Evolutionary conservation across 2,888 invertebrate species (phyloP).

Genomic region (Gonocerus acuteangulatus): DNA sequence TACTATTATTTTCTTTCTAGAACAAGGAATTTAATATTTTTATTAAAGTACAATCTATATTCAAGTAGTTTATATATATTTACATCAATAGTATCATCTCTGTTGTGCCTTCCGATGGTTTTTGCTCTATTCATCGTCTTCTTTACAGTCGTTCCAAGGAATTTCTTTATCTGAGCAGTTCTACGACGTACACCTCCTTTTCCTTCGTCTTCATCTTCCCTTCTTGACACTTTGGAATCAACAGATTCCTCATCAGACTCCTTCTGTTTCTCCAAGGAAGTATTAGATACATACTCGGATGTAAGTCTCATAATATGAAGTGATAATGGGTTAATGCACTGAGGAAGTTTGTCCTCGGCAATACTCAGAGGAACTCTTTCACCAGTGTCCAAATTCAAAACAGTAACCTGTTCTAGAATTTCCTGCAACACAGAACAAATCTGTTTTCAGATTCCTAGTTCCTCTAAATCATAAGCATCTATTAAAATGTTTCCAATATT

Average conservation of each 20-base stretch:
- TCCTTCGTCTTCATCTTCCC: conserved; percentile 45
- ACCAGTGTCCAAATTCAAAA: conserved; percentile 57
- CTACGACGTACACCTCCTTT: conserved; percentile 45
- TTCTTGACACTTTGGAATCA: conserved; percentile 48
- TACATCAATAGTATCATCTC: conserved; percentile 74
- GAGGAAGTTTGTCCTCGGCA: conserved; percentile 86
- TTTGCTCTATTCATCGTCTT: conserved; percentile 87
- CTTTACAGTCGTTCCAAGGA: conserved; percentile 81
- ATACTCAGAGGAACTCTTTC: conserved; percentile 89
- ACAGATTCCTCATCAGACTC: conserved; percentile 72
- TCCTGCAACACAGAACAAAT: too few relatives aligned
- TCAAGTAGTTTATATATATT: too few relatives aligned
- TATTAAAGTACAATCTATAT: too few relatives aligned
- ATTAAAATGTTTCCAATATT: not conserved
- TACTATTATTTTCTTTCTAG: too few relatives aligned
- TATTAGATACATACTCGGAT: conserved; percentile 75
- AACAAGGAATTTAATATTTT: too few relatives aligned
- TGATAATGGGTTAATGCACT: conserved; percentile 87
- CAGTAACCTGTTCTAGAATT: conserved; percentile 78
- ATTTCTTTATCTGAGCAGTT: conserved; percentile 57
- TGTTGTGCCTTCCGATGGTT: conserved; percentile 49
- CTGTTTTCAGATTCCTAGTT: not conserved
- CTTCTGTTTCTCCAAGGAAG: conserved; percentile 56
- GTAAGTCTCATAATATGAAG: conserved; percentile 90
- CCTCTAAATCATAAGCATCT: not conserved